Evolutionary conservation across 2,113 vertebrate species (phyloP).

Genomic region (Amblyopsis rosae): DNA sequence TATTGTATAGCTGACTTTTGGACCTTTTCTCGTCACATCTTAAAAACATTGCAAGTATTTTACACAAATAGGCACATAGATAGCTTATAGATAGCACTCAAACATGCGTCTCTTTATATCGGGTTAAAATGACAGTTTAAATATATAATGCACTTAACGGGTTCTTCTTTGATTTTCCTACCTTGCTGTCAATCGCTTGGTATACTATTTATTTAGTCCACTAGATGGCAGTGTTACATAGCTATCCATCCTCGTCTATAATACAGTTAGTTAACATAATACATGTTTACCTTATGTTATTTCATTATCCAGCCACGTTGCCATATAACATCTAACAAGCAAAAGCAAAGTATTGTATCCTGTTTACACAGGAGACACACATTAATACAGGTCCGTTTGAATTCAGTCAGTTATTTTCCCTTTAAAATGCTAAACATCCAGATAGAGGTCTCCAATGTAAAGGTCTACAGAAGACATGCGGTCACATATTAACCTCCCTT

Average conservation of each 20-base stretch:
- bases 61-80: too few species aligned
- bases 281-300: neutral
- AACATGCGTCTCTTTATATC: too few species aligned
- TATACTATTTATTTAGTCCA: conserved; percentile 1
- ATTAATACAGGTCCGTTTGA: conserved; percentile 1
- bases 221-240: conserved; percentile 3
- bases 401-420: conserved; percentile 2
- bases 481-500: neutral
- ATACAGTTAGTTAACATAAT: neutral
- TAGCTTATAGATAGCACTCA: too few species aligned
- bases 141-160: too few species aligned
- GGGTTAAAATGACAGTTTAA: too few species aligned
- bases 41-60: too few species aligned
- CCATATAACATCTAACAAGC: neutral
- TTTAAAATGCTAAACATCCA: neutral
- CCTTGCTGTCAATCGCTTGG: too few species aligned
- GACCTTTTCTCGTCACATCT: too few species aligned
- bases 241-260: neutral
- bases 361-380: neutral
- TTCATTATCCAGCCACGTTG: neutral
- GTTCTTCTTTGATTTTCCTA: too few species aligned
- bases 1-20: too few species aligned
- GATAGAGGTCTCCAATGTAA: neutral
- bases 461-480: neutral
- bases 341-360: neutral